Conservation (phyloP, 2,113 vertebrate species). For the Orientallactaga bullata region DNA sequence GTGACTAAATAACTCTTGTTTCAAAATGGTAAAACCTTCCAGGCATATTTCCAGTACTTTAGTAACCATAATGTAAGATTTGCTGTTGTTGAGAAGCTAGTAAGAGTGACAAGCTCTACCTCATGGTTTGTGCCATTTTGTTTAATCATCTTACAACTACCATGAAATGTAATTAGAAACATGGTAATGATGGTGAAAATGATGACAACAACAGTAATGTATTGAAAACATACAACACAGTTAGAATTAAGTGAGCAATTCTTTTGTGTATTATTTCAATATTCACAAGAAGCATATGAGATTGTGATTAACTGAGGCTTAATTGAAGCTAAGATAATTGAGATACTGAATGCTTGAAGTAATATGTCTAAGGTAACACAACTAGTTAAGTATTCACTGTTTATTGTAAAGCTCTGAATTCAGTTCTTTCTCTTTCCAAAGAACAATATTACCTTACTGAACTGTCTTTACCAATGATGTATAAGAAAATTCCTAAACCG, state of each 20-base stretch:
- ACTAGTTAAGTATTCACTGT: conserved; percentile 5
- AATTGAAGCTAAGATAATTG: conserved; percentile 41
- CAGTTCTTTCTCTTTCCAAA: neutral
- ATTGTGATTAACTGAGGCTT: neutral
- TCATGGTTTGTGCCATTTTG: conserved; percentile 31
- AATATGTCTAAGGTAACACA: neutral
- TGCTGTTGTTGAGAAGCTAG: neutral
- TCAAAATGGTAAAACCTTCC: conserved; percentile 4
- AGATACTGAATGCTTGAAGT: conserved; percentile 7
- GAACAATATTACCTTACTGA: neutral
- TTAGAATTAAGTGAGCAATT: neutral
- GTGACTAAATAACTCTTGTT: conserved; percentile 41
- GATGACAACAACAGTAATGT: neutral
- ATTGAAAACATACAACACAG: conserved; percentile 25
- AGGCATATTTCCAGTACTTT: neutral
- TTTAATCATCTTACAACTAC: conserved; percentile 2
- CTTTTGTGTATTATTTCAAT: conserved; percentile 24
- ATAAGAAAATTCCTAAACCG: neutral
- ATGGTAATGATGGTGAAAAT: neutral
- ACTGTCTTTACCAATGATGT: neutral
- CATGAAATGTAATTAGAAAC: conserved; percentile 32
- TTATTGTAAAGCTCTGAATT: conserved; percentile 13
- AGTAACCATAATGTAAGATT: neutral
- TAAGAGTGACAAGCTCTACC: neutral
- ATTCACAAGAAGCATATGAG: neutral